Conservation (phyloP, 2,797 vertebrate species). For the Enteromius unitaeniatus region DNA sequence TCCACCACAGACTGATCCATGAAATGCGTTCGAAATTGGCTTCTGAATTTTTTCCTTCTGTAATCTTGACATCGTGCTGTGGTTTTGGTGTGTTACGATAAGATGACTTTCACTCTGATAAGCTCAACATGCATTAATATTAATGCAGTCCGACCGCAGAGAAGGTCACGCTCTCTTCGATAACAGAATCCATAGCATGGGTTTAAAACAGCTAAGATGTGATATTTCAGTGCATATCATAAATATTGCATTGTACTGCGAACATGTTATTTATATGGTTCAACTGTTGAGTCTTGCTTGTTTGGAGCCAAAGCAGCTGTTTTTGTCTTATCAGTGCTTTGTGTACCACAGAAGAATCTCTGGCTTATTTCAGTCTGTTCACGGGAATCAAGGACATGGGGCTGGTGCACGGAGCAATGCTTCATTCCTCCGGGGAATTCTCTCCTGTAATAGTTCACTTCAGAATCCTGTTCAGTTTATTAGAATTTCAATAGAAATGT, state of each 20-base stretch:
- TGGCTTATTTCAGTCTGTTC: conserved; percentile 34
- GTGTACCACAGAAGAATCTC: conserved; percentile 29
- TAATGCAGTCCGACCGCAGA: conserved; percentile 6
- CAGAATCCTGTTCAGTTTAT: not conserved
- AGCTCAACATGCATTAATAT: conserved; percentile 36
- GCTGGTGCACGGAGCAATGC: not conserved
- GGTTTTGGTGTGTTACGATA: not conserved
- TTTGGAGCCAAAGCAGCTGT: conserved; percentile 16
- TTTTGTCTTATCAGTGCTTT: conserved; percentile 39
- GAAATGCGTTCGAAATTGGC: not conserved
- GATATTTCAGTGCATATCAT: not conserved
- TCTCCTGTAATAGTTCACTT: not conserved
- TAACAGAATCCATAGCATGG: not conserved
- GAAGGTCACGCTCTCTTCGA: not conserved
- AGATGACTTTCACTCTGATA: conserved; percentile 15
- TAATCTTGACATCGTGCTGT: conserved; percentile 10
- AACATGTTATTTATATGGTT: not conserved
- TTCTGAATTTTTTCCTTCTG: not conserved
- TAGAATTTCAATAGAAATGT: not conserved
- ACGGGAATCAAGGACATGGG: conserved; percentile 26
- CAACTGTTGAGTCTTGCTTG: conserved; percentile 1
- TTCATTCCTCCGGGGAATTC: not conserved
- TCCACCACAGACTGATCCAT: not conserved
- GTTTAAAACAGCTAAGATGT: conserved; percentile 3
- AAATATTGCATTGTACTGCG: not conserved